Percentiles rank a stretch among this genome's conserved stretches.
Evolutionary conservation across 35 echinoderm and acorn worm species (phyloP).

Genomic region (Antedon bifida): DNA sequence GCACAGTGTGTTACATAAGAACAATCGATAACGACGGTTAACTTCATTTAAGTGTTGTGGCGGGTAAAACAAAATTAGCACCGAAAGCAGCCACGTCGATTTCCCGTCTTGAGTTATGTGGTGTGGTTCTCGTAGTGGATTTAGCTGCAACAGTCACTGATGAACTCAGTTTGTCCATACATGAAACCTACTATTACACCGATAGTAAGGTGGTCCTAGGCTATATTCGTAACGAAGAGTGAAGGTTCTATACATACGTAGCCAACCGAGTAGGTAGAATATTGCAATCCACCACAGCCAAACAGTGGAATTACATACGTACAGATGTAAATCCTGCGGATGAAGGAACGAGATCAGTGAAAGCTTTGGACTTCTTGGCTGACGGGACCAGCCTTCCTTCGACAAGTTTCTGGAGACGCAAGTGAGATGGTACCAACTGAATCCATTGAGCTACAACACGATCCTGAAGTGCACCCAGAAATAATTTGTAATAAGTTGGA

Average conservation of each 20-base stretch:
- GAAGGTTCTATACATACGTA: conserved; percentile 3
- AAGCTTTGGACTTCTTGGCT: not conserved
- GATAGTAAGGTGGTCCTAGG: not conserved
- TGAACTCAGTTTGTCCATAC: not conserved
- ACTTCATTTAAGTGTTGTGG: not conserved
- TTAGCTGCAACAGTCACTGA: not conserved
- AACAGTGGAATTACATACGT: not conserved
- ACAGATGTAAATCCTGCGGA: not conserved
- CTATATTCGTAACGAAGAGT: not conserved
- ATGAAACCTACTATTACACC: not conserved
- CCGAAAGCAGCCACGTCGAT: not conserved
- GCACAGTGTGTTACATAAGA: not conserved
- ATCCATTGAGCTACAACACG: conserved; percentile 1
- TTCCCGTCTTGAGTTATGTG: not conserved
- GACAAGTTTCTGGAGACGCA: not conserved
- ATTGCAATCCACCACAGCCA: not conserved
- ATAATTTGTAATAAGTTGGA: not conserved
- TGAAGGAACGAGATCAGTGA: not conserved
- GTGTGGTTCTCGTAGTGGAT: not conserved
- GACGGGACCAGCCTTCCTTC: not conserved
- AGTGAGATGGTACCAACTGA: too few relatives aligned
- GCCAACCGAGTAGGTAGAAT: not conserved
- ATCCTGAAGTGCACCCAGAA: not conserved
- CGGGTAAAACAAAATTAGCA: not conserved
- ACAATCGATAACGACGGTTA: not conserved